These are phyloP conservation scores for Lochmaea crataegi DNA, from an alignment of 2,888 invertebrate genomes.

Conservation along the genomic window DNA sequence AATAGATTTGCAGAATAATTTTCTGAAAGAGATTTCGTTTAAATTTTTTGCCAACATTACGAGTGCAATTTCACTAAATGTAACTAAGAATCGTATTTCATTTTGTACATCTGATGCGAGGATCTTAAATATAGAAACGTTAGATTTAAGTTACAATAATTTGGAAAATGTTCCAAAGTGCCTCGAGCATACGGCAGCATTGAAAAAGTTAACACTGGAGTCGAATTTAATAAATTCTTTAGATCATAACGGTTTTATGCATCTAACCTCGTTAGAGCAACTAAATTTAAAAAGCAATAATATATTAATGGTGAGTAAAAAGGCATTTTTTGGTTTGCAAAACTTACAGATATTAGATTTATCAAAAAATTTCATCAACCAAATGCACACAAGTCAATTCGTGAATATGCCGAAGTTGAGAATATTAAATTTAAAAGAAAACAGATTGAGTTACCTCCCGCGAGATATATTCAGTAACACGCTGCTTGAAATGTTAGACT, in stretches of 20 bases:
- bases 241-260: slow-evolving; percentile 80
- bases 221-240: slow-evolving; percentile 79
- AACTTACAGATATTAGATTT: slow-evolving; percentile 84
- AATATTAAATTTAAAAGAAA: slow-evolving; percentile 78
- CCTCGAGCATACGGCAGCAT: slow-evolving; percentile 73
- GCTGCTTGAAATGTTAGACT: slow-evolving; percentile 81
- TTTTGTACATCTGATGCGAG: slow-evolving; percentile 65
- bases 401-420: slow-evolving; percentile 79
- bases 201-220: slow-evolving; percentile 77
- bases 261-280: slow-evolving; percentile 77
- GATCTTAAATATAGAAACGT: slow-evolving; percentile 72
- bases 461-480: slow-evolving; percentile 85
- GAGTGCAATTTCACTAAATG: slow-evolving; percentile 78
- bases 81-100: slow-evolving; percentile 77
- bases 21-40: slow-evolving; percentile 76
- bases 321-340: slow-evolving; percentile 81
- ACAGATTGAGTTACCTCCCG: slow-evolving; percentile 79
- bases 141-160: slow-evolving; percentile 79
- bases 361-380: slow-evolving; percentile 79
- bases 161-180: slow-evolving; percentile 76
- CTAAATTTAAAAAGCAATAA: slow-evolving; percentile 81
- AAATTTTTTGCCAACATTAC: slow-evolving; percentile 78
- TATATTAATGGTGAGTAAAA: slow-evolving; percentile 76
- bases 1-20: slow-evolving; percentile 85
- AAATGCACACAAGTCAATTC: slow-evolving; percentile 84